These are phyloP conservation scores for Crotophaga sulcirostris DNA, from an alignment of 2,113 vertebrate genomes.

Conservation along the genomic window DNA sequence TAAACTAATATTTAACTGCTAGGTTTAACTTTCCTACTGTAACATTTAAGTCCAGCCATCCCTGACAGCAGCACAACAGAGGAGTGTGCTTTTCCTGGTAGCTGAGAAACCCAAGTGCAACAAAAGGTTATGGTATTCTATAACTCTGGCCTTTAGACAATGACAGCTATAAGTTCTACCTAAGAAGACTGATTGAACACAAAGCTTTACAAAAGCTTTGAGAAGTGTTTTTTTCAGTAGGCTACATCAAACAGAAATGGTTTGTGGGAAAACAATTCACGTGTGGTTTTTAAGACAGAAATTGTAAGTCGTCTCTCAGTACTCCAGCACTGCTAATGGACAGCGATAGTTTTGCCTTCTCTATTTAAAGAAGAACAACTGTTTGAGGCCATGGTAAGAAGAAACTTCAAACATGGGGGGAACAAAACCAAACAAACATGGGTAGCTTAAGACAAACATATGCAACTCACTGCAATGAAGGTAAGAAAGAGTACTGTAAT, in stretches of 20 bases:
- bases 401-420: neutral
- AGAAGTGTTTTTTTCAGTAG: neutral
- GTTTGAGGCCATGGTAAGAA: neutral
- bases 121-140: constrained; percentile 27
- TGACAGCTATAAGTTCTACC: neutral
- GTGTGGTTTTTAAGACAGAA: neutral
- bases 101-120: neutral
- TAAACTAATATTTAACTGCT: neutral
- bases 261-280: neutral
- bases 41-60: neutral
- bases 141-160: neutral
- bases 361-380: neutral
- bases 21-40: neutral
- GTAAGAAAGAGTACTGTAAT: neutral
- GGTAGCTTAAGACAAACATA: neutral
- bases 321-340: neutral
- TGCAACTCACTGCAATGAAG: neutral
- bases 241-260: neutral
- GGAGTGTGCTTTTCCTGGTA: neutral
- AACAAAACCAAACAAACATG: neutral
- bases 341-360: neutral
- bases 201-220: neutral
- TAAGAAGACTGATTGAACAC: neutral
- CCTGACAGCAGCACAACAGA: neutral
- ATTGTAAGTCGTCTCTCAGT: neutral